phyloP scores from a whole-genome alignment of 2,797 vertebrate genomes.

The Astyanax mexicanus region DNA sequence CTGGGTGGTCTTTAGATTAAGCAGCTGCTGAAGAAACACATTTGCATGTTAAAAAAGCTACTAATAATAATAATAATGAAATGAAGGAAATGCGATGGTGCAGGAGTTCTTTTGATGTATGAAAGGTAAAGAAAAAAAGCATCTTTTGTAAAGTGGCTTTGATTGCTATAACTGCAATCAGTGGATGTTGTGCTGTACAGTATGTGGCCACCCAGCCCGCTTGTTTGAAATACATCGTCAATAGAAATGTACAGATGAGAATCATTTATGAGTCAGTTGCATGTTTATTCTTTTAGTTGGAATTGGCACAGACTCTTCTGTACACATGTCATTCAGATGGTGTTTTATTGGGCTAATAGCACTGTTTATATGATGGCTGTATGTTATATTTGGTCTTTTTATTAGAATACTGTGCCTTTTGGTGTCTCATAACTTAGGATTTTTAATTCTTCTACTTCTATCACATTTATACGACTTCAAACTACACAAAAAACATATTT shows the following conservation, averaged over 20 bases:
- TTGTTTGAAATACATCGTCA: slow-evolving; percentile 55
- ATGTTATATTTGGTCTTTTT: background rate
- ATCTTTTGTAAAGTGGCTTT: slow-evolving; percentile 62
- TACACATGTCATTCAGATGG: slow-evolving; percentile 61
- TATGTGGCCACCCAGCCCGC: slow-evolving; percentile 61
- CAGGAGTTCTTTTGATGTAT: slow-evolving; percentile 50
- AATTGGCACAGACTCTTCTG: slow-evolving; percentile 61
- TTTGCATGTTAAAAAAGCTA: slow-evolving; percentile 71
- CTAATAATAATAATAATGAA: slow-evolving; percentile 66
- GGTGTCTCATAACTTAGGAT: too few species aligned
- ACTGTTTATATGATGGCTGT: background rate
- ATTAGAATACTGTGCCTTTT: too few species aligned
- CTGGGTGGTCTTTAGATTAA: slow-evolving; percentile 71
- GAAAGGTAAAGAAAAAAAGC: slow-evolving; percentile 18
- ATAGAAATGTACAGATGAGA: slow-evolving; percentile 70
- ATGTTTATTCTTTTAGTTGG: slow-evolving; percentile 73
- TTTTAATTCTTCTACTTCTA: too few species aligned
- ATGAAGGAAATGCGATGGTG: slow-evolving; percentile 37
- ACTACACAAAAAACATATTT: too few species aligned
- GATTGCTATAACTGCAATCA: slow-evolving; percentile 74
- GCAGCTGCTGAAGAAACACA: slow-evolving; percentile 66
- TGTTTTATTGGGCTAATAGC: background rate
- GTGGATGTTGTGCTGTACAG: slow-evolving; percentile 41
- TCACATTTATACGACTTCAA: too few species aligned
- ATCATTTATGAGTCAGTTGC: slow-evolving; percentile 76